These are phyloP conservation scores for Pleuronectes platessa DNA, from an alignment of 2,113 vertebrate genomes.

Conservation along the genomic window DNA sequence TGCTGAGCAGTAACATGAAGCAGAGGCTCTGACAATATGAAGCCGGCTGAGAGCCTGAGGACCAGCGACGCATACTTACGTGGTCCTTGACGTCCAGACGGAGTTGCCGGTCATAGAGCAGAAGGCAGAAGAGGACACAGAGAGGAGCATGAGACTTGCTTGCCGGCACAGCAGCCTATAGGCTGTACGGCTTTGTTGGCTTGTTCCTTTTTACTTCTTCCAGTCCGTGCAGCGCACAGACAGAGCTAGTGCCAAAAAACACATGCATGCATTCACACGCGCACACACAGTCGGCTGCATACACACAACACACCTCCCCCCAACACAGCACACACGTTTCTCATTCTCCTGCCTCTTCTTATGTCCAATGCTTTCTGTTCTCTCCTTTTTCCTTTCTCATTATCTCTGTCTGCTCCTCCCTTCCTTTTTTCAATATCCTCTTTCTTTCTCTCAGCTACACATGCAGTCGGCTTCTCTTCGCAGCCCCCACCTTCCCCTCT, in stretches of 20 bases:
- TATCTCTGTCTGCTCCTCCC: conserved; percentile 82
- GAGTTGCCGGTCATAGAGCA: conserved; percentile 46
- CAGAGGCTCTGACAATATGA: conserved; percentile 66
- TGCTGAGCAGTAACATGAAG: conserved; percentile 65
- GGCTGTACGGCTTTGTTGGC: conserved; percentile 45
- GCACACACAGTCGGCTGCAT: conserved; percentile 48
- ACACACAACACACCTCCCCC: conserved; percentile 77
- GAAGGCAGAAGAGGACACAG: conserved; percentile 63
- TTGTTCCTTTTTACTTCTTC: conserved; percentile 63
- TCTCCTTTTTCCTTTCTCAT: conserved; percentile 80
- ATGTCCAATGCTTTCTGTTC: conserved; percentile 75
- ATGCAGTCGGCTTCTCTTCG: conserved; percentile 79
- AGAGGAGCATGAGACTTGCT: conserved; percentile 74
- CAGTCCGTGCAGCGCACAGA: conserved; percentile 72
- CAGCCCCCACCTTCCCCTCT: conserved; percentile 74
- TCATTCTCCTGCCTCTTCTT: conserved; percentile 77
- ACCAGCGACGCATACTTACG: conserved; percentile 76
- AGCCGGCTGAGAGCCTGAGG: conserved; percentile 52
- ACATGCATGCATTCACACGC: conserved; percentile 61
- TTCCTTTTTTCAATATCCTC: conserved; percentile 84
- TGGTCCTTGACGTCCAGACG: conserved; percentile 65
- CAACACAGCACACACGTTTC: conserved; percentile 62
- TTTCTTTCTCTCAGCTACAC: conserved; percentile 79
- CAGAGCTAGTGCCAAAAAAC: conserved; percentile 47
- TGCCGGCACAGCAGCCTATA: conserved; percentile 56